These are phyloP conservation scores for Halichoerus grypus DNA, from an alignment of 2,113 vertebrate genomes.

Conservation along the genomic window DNA sequence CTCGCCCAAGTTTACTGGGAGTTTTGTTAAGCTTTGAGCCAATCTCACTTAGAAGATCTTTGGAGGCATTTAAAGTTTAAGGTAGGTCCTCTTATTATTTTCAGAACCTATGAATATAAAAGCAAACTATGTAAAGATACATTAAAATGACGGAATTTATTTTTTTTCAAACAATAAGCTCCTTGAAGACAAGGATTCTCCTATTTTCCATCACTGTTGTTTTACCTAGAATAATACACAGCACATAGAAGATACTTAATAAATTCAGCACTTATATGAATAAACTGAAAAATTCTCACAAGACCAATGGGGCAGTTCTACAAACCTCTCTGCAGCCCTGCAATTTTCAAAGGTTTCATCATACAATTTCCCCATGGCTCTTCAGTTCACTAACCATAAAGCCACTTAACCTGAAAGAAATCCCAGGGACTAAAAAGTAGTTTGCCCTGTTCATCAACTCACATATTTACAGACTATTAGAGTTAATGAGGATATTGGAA, in stretches of 20 bases:
- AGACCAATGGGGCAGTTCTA: not conserved
- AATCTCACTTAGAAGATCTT: not conserved
- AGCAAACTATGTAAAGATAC: not conserved
- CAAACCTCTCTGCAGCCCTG: not conserved
- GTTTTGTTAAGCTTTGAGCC: slow-evolving; percentile 29
- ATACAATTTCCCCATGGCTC: not conserved
- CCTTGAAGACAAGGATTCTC: not conserved
- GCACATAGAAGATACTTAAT: not conserved
- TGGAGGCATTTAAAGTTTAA: slow-evolving; percentile 9
- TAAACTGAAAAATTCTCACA: not conserved
- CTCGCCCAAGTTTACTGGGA: slow-evolving; percentile 12
- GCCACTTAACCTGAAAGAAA: not conserved
- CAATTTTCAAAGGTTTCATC: slow-evolving; percentile 26
- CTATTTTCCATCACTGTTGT: not conserved
- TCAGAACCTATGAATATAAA: not conserved
- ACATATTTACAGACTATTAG: not conserved
- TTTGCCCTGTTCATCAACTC: not conserved
- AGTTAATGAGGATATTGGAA: not conserved
- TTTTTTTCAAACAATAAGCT: not conserved
- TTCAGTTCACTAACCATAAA: slow-evolving; percentile 46
- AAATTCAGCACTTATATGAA: slow-evolving; percentile 50
- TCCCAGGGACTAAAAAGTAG: not conserved
- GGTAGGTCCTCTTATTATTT: not conserved
- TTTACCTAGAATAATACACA: not conserved
- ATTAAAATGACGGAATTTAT: slow-evolving; percentile 17